Evolutionary conservation across 2,113 vertebrate species (phyloP).

Genomic region (Cyanoramphus novaezelandiae): DNA sequence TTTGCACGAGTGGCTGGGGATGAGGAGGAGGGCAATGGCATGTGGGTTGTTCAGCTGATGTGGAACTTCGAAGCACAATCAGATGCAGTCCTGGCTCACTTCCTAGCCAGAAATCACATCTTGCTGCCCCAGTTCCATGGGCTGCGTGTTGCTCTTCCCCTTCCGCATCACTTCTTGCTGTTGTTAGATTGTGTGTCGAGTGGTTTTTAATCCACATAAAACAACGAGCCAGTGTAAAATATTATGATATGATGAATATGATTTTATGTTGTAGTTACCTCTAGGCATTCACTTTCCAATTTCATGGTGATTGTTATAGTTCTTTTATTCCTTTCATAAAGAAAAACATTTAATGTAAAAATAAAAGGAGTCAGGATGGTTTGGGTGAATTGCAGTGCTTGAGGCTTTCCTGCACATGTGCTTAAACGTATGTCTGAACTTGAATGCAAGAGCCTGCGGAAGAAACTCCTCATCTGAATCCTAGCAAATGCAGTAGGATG

Average conservation of each 20-base stretch:
- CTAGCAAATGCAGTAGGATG: neutral
- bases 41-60: neutral
- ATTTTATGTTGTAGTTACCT: conserved; percentile 43
- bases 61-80: neutral
- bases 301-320: conserved; percentile 35
- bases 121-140: neutral
- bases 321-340: conserved; percentile 43
- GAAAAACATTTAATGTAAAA: conserved; percentile 48
- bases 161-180: neutral
- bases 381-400: conserved; percentile 16
- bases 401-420: neutral
- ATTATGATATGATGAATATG: conserved; percentile 40
- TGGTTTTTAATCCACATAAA: neutral
- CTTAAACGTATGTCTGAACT: neutral
- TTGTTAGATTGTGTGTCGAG: neutral
- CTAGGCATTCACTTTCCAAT: conserved; percentile 34
- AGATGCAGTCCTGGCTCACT: accelerated
- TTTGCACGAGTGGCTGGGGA: neutral
- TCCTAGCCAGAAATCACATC: neutral
- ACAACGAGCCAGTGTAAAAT: conserved; percentile 18
- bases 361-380: conserved; percentile 18
- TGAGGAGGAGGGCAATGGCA: neutral
- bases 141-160: neutral
- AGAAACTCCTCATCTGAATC: neutral
- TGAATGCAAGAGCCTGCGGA: neutral